These are phyloP conservation scores for Sinopyrophorus schimmeli DNA, from an alignment of 2,888 invertebrate genomes.

Conservation along the genomic window DNA sequence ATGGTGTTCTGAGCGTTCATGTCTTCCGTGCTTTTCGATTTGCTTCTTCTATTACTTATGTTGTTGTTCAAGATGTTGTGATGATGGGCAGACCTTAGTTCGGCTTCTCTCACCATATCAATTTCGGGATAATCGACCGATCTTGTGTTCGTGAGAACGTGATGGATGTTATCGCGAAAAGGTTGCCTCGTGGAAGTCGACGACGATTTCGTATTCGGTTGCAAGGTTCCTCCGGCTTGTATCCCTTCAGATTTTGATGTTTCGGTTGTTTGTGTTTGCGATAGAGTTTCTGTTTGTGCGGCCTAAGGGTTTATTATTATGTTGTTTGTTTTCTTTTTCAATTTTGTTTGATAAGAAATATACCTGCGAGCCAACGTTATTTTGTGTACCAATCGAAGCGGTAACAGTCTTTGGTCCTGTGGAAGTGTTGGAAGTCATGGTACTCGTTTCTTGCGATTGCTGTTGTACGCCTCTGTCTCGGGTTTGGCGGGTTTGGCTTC, in stretches of 20 bases:
- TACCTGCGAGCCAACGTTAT: slow-evolving; percentile 68
- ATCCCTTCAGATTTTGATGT: slow-evolving; percentile 75
- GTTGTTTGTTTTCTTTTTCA: no score
- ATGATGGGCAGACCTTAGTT: slow-evolving; percentile 65
- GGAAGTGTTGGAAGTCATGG: slow-evolving; percentile 67
- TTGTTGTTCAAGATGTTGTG: slow-evolving; percentile 73
- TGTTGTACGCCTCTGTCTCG: slow-evolving; percentile 60
- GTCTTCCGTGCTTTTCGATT: slow-evolving; percentile 90
- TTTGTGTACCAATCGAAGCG: slow-evolving; percentile 70
- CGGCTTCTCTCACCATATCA: slow-evolving; percentile 73
- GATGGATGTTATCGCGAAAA: slow-evolving; percentile 54
- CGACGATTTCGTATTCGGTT: slow-evolving; percentile 57
- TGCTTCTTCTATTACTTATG: slow-evolving; percentile 64
- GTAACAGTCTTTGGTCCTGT: slow-evolving; percentile 67
- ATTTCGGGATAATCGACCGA: slow-evolving; percentile 70
- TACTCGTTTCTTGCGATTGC: slow-evolving; percentile 73
- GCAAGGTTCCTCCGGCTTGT: slow-evolving; percentile 77
- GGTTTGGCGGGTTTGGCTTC: slow-evolving; percentile 52
- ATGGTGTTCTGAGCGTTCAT: slow-evolving; percentile 63
- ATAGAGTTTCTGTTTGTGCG: slow-evolving; percentile 51
- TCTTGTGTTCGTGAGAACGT: slow-evolving; percentile 59
- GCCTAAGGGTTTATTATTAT: slow-evolving; percentile 48
- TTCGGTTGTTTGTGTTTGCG: slow-evolving; percentile 49
- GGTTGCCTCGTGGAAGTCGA: slow-evolving; percentile 63
- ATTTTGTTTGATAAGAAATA: not conserved